Conservation (phyloP, 2,113 vertebrate species). For the Chlorodrepanis virens region DNA sequence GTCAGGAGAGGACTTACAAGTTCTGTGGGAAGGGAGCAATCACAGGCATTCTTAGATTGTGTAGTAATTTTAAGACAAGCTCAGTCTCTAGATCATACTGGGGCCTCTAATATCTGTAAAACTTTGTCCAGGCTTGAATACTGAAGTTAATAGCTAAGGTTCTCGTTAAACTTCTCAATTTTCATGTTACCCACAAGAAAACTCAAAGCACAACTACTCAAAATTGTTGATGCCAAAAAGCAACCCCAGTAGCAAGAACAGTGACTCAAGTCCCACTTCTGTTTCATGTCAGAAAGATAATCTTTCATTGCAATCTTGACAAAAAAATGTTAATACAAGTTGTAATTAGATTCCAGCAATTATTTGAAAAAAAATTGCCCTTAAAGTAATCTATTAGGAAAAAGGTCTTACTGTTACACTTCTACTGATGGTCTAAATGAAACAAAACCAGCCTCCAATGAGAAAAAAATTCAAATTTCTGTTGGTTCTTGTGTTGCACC, state of each 20-base stretch:
- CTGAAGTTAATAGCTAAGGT: background rate
- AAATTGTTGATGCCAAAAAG: background rate
- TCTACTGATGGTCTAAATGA: background rate
- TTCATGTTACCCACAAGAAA: background rate
- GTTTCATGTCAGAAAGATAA: background rate
- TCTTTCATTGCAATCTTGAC: background rate
- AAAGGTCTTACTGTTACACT: background rate
- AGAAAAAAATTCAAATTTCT: background rate
- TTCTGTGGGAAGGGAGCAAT: background rate
- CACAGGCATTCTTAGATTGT: background rate
- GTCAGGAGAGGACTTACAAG: background rate
- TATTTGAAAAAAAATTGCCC: background rate
- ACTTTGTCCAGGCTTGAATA: background rate
- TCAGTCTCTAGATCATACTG: background rate
- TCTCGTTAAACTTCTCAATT: background rate
- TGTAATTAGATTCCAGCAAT: background rate
- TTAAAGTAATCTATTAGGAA: background rate
- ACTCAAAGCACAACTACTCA: background rate
- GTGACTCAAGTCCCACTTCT: background rate
- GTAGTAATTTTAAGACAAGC: background rate
- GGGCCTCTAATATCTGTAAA: background rate
- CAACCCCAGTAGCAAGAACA: background rate
- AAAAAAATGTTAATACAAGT: background rate
- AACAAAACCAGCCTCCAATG: background rate
- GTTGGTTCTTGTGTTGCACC: background rate